Conservation (phyloP, 2,797 vertebrate species). For the Bucorvus abyssinicus region DNA sequence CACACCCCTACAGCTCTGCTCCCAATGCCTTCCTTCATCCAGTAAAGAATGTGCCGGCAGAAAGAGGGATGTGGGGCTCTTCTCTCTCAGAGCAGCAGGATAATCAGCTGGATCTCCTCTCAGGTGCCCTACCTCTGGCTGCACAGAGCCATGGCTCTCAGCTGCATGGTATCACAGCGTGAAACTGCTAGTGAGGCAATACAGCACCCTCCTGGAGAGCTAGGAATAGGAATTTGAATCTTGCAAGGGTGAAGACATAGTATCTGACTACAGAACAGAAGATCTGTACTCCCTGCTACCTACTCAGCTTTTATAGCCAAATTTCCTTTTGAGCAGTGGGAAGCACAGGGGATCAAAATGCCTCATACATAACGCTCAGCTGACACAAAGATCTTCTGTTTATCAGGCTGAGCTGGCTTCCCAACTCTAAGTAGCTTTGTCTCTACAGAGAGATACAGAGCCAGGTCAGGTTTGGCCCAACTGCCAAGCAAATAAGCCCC, state of each 20-base stretch:
- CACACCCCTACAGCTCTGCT: not conserved
- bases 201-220: not conserved
- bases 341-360: not conserved
- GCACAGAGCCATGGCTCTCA: not conserved
- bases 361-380: not conserved
- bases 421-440: slow-evolving; percentile 13
- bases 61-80: rapidly evolving
- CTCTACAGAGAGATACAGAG: slow-evolving; percentile 4
- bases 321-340: not conserved
- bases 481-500: slow-evolving; percentile 28
- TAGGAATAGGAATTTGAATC: not conserved
- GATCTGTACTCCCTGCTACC: not conserved
- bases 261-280: not conserved
- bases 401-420: slow-evolving; percentile 2
- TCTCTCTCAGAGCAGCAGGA: not conserved
- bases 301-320: not conserved
- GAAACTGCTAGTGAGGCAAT: not conserved
- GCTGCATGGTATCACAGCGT: not conserved
- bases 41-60: not conserved
- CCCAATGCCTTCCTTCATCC: not conserved
- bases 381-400: slow-evolving; percentile 36
- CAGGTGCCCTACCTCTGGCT: not conserved
- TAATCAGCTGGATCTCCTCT: not conserved
- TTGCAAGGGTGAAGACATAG: not conserved
- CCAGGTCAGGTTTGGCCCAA: slow-evolving; percentile 7